Conservation (phyloP, 2,797 vertebrate genomes). For the Microctenopoma stevenorrisi region DNA sequence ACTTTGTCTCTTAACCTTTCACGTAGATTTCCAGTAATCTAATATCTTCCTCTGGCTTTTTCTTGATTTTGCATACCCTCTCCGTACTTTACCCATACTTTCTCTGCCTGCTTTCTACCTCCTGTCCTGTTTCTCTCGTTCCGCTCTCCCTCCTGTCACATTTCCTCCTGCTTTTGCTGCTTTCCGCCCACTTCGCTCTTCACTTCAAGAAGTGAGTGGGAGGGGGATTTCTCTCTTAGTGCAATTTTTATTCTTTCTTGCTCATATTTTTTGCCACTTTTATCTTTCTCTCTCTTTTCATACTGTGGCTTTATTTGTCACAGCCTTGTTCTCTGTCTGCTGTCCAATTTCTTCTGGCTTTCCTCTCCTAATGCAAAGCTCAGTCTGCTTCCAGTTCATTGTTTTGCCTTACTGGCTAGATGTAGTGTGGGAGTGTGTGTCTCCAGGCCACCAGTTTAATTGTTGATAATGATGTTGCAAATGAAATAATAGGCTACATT, state of each 20-base stretch:
- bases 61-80: not conserved
- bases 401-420: slow-evolving; percentile 44
- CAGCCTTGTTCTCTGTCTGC: not conserved
- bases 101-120: not conserved
- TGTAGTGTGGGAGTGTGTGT: not conserved
- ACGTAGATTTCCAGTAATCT: not conserved
- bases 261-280: not conserved
- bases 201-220: not conserved
- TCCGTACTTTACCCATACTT: too few species aligned
- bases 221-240: not conserved
- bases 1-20: not conserved
- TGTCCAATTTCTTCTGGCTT: not conserved
- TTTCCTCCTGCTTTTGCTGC: not conserved
- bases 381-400: slow-evolving; percentile 46
- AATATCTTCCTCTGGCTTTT: not conserved
- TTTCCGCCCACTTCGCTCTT: not conserved
- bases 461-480: slow-evolving; percentile 49
- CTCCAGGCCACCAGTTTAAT: slow-evolving; percentile 30
- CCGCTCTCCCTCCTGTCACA: not conserved
- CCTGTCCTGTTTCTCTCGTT: not conserved
- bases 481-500: slow-evolving; percentile 28
- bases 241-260: not conserved
- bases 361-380: slow-evolving; percentile 19
- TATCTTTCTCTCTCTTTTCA: not conserved
- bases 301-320: not conserved